Evolutionary conservation across 2,797 vertebrate species (phyloP).

Genomic region (Pseudochromis fuscus): DNA sequence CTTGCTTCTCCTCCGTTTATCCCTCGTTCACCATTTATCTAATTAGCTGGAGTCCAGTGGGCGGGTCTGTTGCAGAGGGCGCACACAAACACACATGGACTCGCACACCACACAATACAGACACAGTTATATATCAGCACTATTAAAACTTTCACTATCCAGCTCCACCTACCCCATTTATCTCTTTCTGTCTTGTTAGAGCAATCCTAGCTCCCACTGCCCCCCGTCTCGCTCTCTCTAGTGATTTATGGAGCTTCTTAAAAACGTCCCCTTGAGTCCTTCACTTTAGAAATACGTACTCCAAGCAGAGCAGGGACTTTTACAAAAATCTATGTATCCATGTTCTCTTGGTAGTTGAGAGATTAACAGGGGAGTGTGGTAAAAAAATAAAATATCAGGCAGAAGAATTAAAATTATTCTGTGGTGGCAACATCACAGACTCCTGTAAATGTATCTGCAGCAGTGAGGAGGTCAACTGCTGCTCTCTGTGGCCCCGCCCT

Average conservation of each 20-base stretch:
- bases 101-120: conserved; percentile 21
- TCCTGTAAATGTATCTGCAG: neutral
- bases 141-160: conserved; percentile 55
- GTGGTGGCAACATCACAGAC: conserved; percentile 14
- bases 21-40: conserved; percentile 42
- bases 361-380: conserved; percentile 4
- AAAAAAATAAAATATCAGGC: conserved; percentile 14
- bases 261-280: conserved; percentile 55
- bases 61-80: conserved; percentile 31
- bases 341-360: conserved; percentile 9
- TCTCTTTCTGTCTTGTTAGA: conserved; percentile 51
- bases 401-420: too few relatives aligned
- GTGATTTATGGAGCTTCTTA: conserved; percentile 60
- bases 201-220: conserved; percentile 1
- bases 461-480: neutral
- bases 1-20: conserved; percentile 15
- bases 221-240: neutral
- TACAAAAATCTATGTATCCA: conserved; percentile 11
- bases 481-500: neutral
- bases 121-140: conserved; percentile 49
- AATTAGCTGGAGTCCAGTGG: conserved; percentile 59
- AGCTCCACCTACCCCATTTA: conserved; percentile 53
- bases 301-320: conserved; percentile 19
- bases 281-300: conserved; percentile 40
- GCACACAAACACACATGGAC: conserved; percentile 25